Percentiles rank a stretch among this genome's conserved stretches.
These are phyloP conservation scores for Rhyzopertha dominica DNA, from an alignment of 1,140 invertebrate genomes.

Conservation along the genomic window DNA sequence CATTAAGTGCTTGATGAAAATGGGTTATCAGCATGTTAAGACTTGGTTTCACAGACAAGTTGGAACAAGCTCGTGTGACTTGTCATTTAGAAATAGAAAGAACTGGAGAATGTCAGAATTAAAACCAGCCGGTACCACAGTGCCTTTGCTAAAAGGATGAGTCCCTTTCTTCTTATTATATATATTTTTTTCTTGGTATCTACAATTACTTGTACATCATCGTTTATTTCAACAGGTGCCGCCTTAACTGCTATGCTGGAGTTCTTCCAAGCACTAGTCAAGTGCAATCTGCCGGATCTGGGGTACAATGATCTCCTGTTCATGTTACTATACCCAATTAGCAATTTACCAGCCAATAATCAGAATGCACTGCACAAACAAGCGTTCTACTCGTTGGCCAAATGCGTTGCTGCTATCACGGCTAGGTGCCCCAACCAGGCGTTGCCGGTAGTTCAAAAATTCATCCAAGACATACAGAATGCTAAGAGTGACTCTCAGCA, in stretches of 20 bases:
- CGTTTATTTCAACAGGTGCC: constrained; percentile 54
- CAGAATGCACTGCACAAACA: constrained; percentile 57
- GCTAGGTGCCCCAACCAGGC: constrained; percentile 70
- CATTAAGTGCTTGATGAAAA: too few species aligned
- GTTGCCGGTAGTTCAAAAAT: constrained; percentile 75
- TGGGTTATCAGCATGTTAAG: too few species aligned
- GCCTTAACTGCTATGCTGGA: constrained; percentile 86
- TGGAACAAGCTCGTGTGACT: too few species aligned
- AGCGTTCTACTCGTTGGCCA: constrained; percentile 88
- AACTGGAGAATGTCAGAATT: too few species aligned
- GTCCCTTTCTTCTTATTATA: too few species aligned
- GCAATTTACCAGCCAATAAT: constrained; percentile 15
- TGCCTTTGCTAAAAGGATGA: too few species aligned
- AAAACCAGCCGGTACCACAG: too few species aligned
- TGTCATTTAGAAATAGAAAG: too few species aligned
- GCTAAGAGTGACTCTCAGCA: constrained; percentile 73
- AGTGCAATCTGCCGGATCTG: constrained; percentile 71
- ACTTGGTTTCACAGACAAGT: too few species aligned
- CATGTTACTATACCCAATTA: constrained; percentile 53
- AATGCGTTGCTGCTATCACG: constrained; percentile 90
- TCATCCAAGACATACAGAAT: constrained; percentile 77
- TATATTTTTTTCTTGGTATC: constrained; percentile 2
- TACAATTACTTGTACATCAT: constrained; percentile 17
- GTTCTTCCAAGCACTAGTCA: constrained; percentile 85
- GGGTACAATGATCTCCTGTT: constrained; percentile 74